Evolutionary conservation across 2,797 vertebrate species (phyloP).

Genomic region (Hoplostethus atlanticus): DNA sequence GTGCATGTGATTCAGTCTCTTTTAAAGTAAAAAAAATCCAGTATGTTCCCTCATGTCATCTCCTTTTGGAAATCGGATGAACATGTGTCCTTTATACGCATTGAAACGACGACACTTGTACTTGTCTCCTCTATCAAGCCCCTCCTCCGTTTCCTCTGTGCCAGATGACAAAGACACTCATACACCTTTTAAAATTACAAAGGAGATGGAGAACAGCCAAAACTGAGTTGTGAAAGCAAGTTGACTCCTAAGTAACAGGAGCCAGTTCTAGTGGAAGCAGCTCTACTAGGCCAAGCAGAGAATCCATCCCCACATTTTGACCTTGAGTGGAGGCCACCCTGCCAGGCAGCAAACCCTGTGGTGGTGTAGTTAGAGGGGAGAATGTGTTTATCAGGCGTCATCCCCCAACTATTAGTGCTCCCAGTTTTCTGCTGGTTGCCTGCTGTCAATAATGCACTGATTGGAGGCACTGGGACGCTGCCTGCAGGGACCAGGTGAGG

Average conservation of each 20-base stretch:
- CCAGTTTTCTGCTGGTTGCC: slow-evolving; percentile 59
- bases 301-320: slow-evolving; percentile 53
- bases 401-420: slow-evolving; percentile 69
- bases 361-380: slow-evolving; percentile 39
- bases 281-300: slow-evolving; percentile 46
- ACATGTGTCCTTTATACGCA: neutral
- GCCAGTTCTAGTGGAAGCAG: slow-evolving; percentile 48
- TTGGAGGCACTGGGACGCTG: slow-evolving; percentile 79
- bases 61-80: neutral
- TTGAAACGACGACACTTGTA: neutral
- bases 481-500: slow-evolving; percentile 83
- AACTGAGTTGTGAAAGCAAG: slow-evolving; percentile 13
- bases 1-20: slow-evolving; percentile 1
- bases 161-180: slow-evolving; percentile 28
- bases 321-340: slow-evolving; percentile 69
- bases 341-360: slow-evolving; percentile 54
- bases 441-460: slow-evolving; percentile 78
- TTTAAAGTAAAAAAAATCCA: neutral
- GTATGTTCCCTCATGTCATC: slow-evolving; percentile 9
- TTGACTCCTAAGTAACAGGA: slow-evolving; percentile 49
- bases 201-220: slow-evolving; percentile 56
- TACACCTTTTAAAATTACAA: slow-evolving; percentile 60
- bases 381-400: slow-evolving; percentile 72
- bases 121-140: slow-evolving; percentile 18
- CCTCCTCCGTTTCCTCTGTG: neutral